These are phyloP conservation scores for Catocala fraxini DNA, from an alignment of 2,888 invertebrate genomes.

Conservation along the genomic window DNA sequence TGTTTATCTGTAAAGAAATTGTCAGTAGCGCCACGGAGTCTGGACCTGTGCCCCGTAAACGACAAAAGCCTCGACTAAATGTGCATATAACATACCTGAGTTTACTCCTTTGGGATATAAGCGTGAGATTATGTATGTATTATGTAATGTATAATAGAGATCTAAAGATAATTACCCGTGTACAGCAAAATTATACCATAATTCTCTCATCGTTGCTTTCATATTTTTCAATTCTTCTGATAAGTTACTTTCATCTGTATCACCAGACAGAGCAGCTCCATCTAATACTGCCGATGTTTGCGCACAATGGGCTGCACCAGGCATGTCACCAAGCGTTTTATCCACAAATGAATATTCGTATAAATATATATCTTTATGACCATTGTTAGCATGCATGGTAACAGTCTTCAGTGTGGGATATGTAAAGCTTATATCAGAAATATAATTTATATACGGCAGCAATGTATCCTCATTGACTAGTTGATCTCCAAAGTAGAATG, in stretches of 20 bases:
- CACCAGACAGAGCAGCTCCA: constrained; percentile 15
- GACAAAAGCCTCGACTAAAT: too few relatives aligned
- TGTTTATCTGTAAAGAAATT: too few relatives aligned
- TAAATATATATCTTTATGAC: constrained; percentile 56
- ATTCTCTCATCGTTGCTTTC: constrained; percentile 40
- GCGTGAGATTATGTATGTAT: neutral
- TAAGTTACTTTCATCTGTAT: constrained; percentile 25
- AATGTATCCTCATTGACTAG: constrained; percentile 39
- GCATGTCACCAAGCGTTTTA: constrained; percentile 36
- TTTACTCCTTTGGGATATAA: too few relatives aligned
- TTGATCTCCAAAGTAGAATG: constrained; percentile 62
- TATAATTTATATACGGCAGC: constrained; percentile 47
- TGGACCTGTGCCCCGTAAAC: too few relatives aligned
- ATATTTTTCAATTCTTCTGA: constrained; percentile 44
- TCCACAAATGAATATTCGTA: constrained; percentile 63
- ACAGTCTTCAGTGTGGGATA: constrained; percentile 57
- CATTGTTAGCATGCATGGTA: constrained; percentile 46
- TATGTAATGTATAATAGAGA: neutral
- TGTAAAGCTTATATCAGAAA: constrained; percentile 68
- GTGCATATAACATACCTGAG: too few relatives aligned
- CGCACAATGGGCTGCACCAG: constrained; percentile 58
- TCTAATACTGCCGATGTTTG: constrained; percentile 49
- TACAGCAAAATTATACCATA: constrained; percentile 54
- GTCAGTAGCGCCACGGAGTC: too few relatives aligned
- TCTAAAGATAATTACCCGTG: constrained; percentile 47